Percentiles rank a stretch among this genome's conserved stretches.
phyloP scores from a whole-genome alignment of 2,888 invertebrate genomes.

The Girardia tigrina region DNA sequence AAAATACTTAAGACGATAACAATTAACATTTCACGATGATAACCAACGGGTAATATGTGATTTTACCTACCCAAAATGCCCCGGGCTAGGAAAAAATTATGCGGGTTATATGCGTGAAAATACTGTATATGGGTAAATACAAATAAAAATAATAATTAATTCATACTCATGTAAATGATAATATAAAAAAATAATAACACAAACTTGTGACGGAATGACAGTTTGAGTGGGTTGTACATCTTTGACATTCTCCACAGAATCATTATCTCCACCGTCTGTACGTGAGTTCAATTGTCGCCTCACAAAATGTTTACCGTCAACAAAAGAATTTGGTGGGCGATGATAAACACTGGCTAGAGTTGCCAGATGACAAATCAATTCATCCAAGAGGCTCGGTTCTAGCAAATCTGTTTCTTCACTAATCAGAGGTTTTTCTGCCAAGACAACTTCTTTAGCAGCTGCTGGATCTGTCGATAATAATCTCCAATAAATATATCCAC shows the following conservation, averaged over 20 bases:
- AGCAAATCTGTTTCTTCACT: constrained; percentile 94
- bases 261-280: constrained; percentile 19
- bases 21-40: no score
- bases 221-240: not conserved
- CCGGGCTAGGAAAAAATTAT: no score
- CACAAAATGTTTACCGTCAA: constrained; percentile 35
- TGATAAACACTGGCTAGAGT: constrained; percentile 95
- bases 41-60: no score
- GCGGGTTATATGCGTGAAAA: no score
- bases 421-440: constrained; percentile 95
- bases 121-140: no score
- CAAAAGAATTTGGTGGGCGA: constrained; percentile 83
- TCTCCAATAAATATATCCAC: constrained; percentile 98
- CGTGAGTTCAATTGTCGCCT: constrained; percentile 27
- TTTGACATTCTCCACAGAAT: not conserved
- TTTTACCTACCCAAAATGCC: no score
- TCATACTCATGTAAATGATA: not conserved
- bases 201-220: constrained; percentile 5
- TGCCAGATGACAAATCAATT: constrained; percentile 93
- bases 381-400: constrained; percentile 88
- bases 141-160: not conserved
- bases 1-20: no score
- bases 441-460: constrained; percentile 93
- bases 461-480: constrained; percentile 93
- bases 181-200: not conserved